Percentiles rank a stretch among this genome's conserved stretches.
phyloP scores from a whole-genome alignment of 1,140 invertebrate genomes.

The Drosophila varians region DNA sequence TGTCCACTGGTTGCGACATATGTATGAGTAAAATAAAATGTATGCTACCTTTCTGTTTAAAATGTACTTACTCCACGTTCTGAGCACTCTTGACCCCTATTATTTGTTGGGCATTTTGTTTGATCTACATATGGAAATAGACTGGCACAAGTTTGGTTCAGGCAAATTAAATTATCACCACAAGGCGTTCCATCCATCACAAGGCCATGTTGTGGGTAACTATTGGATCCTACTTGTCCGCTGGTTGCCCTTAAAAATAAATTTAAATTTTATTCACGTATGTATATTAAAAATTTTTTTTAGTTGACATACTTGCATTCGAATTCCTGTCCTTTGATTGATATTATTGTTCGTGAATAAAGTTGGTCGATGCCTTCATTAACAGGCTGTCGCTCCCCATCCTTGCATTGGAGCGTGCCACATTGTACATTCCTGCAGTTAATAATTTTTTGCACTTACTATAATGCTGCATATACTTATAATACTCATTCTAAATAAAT shows the following conservation, averaged over 20 bases:
- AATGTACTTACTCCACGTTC: conserved; percentile 92
- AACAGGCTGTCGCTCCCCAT: conserved; percentile 91
- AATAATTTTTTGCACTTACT: neutral
- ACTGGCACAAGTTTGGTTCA: conserved; percentile 95
- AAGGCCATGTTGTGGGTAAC: conserved; percentile 89
- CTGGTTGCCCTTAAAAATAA: conserved; percentile 87
- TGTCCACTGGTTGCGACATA: too few relatives aligned
- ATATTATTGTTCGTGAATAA: conserved; percentile 93
- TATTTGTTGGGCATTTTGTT: conserved; percentile 94
- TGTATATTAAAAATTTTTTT: neutral
- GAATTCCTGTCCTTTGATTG: conserved; percentile 92
- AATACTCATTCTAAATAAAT: too few relatives aligned
- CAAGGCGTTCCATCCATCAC: conserved; percentile 96
- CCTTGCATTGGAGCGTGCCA: conserved; percentile 95
- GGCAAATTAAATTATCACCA: conserved; percentile 94
- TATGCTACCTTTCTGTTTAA: neutral
- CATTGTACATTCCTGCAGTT: conserved; percentile 91
- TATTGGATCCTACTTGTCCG: conserved; percentile 87
- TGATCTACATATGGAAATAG: conserved; percentile 92
- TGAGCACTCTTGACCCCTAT: conserved; percentile 94
- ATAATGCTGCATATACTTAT: too few relatives aligned
- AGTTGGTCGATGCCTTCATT: conserved; percentile 90
- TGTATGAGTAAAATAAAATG: too few relatives aligned
- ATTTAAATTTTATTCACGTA: neutral
- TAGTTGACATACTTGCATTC: conserved; percentile 94